A percentile compares a stretch with the other conserved stretches of the same genome.
phyloP scores from a whole-genome alignment of 1,140 invertebrate species.

The Aradophagus sp. region DNA sequence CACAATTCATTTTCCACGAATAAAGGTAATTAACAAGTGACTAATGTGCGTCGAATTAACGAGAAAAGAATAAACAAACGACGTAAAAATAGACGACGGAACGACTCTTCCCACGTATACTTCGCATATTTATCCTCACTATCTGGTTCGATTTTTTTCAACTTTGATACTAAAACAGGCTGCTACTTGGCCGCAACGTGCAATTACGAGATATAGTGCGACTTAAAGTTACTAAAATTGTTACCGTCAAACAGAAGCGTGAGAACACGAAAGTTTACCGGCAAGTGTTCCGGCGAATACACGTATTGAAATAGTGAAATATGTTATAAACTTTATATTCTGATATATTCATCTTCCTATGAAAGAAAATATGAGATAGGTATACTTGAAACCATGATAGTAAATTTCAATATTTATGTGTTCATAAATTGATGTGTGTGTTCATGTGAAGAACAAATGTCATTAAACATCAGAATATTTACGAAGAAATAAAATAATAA shows the following conservation, averaged over 20 bases:
- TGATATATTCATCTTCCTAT: conserved; percentile 48
- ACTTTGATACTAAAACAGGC: conserved; percentile 53
- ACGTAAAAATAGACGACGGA: conserved; percentile 30
- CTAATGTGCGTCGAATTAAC: too few relatives aligned
- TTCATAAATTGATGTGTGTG: conserved; percentile 37
- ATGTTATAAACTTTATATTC: conserved; percentile 54
- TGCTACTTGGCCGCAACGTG: conserved; percentile 51
- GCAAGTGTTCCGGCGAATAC: conserved; percentile 7
- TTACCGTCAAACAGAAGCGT: conserved; percentile 63
- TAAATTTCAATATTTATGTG: conserved; percentile 42
- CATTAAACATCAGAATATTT: too few relatives aligned
- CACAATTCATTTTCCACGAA: too few relatives aligned
- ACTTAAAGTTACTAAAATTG: conserved; percentile 55
- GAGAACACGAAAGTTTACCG: conserved; percentile 57
- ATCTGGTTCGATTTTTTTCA: conserved; percentile 48
- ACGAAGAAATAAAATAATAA: too few relatives aligned
- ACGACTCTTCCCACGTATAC: conserved; percentile 50
- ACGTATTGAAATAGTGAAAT: conserved; percentile 43
- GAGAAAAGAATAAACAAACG: conserved; percentile 39
- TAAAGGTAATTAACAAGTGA: too few relatives aligned
- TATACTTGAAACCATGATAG: conserved; percentile 6
- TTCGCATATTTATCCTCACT: conserved; percentile 46
- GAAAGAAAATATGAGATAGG: conserved; percentile 34
- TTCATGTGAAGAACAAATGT: conserved; percentile 35
- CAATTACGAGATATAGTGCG: conserved; percentile 63